Conservation (phyloP, 92 coral and sea anemone genomes). For the Phenganax stokvisi region DNA sequence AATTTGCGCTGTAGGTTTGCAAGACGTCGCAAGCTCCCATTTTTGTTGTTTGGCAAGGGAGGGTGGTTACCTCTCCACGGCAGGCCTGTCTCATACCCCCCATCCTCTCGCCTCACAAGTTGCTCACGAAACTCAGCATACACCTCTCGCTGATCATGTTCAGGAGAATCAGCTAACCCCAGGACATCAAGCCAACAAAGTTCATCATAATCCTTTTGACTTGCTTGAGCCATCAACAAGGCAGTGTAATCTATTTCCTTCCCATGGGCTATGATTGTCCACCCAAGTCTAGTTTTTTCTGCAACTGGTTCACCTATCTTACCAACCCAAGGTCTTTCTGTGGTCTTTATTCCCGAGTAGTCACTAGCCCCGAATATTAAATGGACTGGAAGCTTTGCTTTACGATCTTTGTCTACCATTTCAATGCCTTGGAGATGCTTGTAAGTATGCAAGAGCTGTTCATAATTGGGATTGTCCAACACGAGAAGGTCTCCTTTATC, state of each 20-base stretch:
- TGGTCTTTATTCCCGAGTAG: neutral
- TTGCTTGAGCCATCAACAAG: slow-evolving; percentile 11
- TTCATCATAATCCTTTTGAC: no score
- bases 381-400: slow-evolving; percentile 37
- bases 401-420: slow-evolving; percentile 30
- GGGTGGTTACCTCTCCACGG: neutral
- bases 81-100: neutral
- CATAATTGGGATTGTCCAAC: slow-evolving; percentile 35
- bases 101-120: neutral
- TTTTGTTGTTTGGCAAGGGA: neutral
- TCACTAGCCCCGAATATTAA: slow-evolving; percentile 46
- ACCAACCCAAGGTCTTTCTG: no score
- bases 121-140: neutral
- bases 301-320: no score
- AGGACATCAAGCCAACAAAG: neutral
- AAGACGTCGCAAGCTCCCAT: neutral
- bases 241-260: no score
- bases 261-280: no score
- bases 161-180: neutral
- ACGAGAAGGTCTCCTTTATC: slow-evolving; percentile 36
- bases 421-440: neutral
- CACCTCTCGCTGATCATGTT: neutral
- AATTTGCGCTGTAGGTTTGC: no score
- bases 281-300: no score
- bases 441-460: slow-evolving; percentile 12